Evolutionary conservation across 1,140 invertebrate species (phyloP), one percentile per base, ranked within the genome.

Genomic region (Gonioctena quinquepunctata): DNA sequence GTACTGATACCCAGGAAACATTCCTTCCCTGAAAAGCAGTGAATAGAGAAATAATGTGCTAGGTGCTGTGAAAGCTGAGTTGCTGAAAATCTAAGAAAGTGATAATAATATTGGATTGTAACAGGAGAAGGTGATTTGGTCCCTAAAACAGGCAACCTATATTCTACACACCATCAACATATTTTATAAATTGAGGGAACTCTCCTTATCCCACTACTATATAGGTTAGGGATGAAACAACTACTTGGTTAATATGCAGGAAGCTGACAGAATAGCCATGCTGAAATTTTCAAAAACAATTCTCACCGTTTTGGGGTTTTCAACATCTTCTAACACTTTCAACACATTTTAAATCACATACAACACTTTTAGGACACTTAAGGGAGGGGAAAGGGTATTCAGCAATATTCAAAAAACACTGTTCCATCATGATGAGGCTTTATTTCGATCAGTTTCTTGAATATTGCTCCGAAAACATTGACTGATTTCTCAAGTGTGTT

Each of bases 171-270:
- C n/a, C 11, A 42, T 13, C 11, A 42, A 42, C 13, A 42, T n/a
- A n/a, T 16, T 54, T 23, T 54, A 1, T 11, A 77, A 76, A 76
- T 77, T 83, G 80, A 82, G 81, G 80, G 80, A 80, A 79, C 85
- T 87, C 88, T 88, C 87, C 88, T 88, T 88, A 89, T 89, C 88
- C 87, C 87, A 88, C 88, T 85, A 88, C 87, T 72, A 42, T 56
- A 64, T 70, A 73, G 75, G 69, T 78, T 80, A 80, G 78, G 79
- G 77, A 52, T 73, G 73, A 74, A 69, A 61, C 68, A 52, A 70
- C 65, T 75, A 69, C 68, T 64, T 66, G 72, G 74, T 75, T 75
- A 77, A 73, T 70, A 68, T 50, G 60, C 61, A 59, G 57, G 27
- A 42, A 65, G 57, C 63, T 63, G 26, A 54, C 56, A 54, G 68